Evolutionary conservation across 2,888 invertebrate genomes (phyloP).

Genomic region (Anarsia innoxiella): DNA sequence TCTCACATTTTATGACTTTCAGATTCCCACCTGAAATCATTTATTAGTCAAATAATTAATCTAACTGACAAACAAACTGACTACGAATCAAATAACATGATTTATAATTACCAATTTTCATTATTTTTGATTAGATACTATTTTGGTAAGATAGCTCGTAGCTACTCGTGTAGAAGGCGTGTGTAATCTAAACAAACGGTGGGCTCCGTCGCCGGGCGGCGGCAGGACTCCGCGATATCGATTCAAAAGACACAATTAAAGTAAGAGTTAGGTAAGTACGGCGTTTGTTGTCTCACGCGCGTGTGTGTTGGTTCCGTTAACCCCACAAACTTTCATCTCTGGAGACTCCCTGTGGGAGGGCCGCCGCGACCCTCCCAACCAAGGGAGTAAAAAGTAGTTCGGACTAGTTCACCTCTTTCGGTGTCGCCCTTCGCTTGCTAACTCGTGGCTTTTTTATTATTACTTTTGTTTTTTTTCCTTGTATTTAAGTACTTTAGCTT

Average conservation of each 20-base stretch:
- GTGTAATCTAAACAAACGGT: too few relatives aligned
- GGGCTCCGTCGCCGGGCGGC: too few relatives aligned
- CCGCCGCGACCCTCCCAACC: constrained; percentile 49
- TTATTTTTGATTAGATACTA: too few relatives aligned
- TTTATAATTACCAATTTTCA: too few relatives aligned
- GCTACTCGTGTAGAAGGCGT: too few relatives aligned
- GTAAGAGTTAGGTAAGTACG: constrained; percentile 70
- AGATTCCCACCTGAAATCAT: too few relatives aligned
- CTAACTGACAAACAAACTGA: too few relatives aligned
- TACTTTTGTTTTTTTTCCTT: constrained; percentile 4
- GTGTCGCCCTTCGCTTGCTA: constrained; percentile 60
- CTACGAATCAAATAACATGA: too few relatives aligned
- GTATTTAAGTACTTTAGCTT: constrained; percentile 3
- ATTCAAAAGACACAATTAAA: constrained; percentile 76
- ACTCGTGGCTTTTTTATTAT: constrained; percentile 38
- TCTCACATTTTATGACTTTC: too few relatives aligned
- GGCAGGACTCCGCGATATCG: constrained; percentile 58
- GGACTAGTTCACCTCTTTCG: constrained; percentile 75
- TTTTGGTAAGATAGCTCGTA: too few relatives aligned
- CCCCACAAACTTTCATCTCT: constrained; percentile 74
- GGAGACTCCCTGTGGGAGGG: constrained; percentile 46
- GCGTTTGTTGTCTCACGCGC: constrained; percentile 66
- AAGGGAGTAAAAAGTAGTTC: constrained; percentile 73
- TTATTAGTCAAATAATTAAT: too few relatives aligned
- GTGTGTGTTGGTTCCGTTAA: constrained; percentile 62